These are phyloP conservation scores for Drosophila testacea DNA, from an alignment of 2,888 invertebrate genomes.

Conservation along the genomic window DNA sequence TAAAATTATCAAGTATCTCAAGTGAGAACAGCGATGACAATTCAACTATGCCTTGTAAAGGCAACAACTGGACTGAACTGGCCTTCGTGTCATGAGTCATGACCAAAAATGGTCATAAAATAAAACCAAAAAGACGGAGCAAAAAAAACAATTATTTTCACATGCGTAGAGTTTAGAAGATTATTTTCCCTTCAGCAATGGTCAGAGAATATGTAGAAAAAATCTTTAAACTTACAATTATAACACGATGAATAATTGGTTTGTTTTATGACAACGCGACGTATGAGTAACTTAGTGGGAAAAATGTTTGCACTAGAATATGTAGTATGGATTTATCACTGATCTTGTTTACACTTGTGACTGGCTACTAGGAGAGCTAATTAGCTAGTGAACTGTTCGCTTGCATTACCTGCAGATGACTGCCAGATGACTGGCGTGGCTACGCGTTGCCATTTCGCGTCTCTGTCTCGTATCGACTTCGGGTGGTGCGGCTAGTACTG, in stretches of 20 bases:
- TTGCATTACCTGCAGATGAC: slow-evolving; percentile 83
- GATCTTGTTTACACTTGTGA: slow-evolving; percentile 18
- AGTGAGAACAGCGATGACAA: slow-evolving; percentile 3
- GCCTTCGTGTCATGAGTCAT: slow-evolving; percentile 55
- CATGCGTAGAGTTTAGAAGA: slow-evolving; percentile 8
- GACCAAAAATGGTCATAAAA: slow-evolving; percentile 53
- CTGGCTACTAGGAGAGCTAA: slow-evolving; percentile 24
- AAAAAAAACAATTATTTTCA: slow-evolving; percentile 3
- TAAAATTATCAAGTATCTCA: slow-evolving; percentile 15
- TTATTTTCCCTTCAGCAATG: background rate
- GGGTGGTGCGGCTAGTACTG: slow-evolving; percentile 18
- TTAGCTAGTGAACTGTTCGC: slow-evolving; percentile 64
- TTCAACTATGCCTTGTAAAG: slow-evolving; percentile 34
- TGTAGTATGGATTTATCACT: background rate
- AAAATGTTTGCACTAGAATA: slow-evolving; percentile 37
- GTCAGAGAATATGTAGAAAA: background rate
- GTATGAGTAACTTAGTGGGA: slow-evolving; percentile 50
- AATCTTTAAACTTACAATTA: slow-evolving; percentile 45
- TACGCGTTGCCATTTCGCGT: slow-evolving; percentile 62
- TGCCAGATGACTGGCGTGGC: slow-evolving; percentile 72
- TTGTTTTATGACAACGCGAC: slow-evolving; percentile 22
- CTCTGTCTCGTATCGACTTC: slow-evolving; percentile 23
- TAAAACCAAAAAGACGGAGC: slow-evolving; percentile 7
- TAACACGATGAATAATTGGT: slow-evolving; percentile 32
- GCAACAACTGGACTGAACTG: slow-evolving; percentile 13